A percentile compares a stretch with the other conserved stretches of the same genome.
phyloP scores from a whole-genome alignment of 2,888 invertebrate genomes.

The Andrena praecox region DNA sequence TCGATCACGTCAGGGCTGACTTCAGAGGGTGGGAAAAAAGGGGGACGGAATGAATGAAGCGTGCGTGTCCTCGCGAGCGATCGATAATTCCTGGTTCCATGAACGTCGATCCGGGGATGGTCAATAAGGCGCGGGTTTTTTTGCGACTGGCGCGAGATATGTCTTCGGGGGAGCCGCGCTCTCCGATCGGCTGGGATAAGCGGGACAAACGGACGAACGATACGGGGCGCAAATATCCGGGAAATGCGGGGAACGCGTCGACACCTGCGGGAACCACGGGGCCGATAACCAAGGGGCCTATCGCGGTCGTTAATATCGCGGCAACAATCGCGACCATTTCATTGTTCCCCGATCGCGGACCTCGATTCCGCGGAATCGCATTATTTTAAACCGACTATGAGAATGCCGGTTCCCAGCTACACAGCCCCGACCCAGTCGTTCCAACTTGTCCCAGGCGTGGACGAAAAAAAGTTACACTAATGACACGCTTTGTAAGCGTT shows the following conservation, averaged over 20 bases:
- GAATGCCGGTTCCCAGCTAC: slow-evolving; percentile 16
- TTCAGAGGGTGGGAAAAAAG: slow-evolving; percentile 9
- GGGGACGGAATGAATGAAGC: background rate
- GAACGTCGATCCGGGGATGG: slow-evolving; percentile 10
- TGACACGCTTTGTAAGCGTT: slow-evolving; percentile 60
- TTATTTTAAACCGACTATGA: slow-evolving; percentile 42
- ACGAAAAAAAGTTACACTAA: slow-evolving; percentile 59
- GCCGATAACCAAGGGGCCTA: slow-evolving; percentile 17
- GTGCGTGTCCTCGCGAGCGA: slow-evolving; percentile 3
- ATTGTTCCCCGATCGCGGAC: slow-evolving; percentile 1
- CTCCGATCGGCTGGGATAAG: background rate
- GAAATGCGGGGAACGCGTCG: background rate
- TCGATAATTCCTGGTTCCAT: slow-evolving; percentile 43
- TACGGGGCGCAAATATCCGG: background rate
- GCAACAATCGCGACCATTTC: slow-evolving; percentile 17
- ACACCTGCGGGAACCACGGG: slow-evolving; percentile 5
- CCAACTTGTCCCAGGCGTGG: slow-evolving; percentile 22
- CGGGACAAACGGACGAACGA: slow-evolving; percentile 3
- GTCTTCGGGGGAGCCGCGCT: background rate
- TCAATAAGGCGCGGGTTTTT: background rate
- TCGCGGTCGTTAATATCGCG: slow-evolving; percentile 1
- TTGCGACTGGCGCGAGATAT: background rate
- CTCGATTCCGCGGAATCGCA: slow-evolving; percentile 29
- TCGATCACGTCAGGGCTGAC: slow-evolving; percentile 34
- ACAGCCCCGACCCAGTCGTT: slow-evolving; percentile 4